Evolutionary conservation across 37 sponge, comb jelly and placozoan species (phyloP), one percentile per base, ranked within the genome.

Genomic region (Halisarca cf. caerulea): DNA sequence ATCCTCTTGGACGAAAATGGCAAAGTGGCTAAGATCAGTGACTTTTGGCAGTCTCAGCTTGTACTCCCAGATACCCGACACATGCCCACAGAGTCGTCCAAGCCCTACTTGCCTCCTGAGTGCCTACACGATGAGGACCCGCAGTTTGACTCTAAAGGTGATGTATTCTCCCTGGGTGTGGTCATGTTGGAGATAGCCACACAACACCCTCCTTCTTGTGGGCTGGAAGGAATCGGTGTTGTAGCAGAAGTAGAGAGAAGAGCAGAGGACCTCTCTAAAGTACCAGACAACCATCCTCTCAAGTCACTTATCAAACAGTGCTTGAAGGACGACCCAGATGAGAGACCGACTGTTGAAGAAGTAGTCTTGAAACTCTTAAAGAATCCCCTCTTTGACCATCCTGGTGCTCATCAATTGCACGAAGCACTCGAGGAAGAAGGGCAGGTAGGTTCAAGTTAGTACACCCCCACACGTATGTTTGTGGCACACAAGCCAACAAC

Each of bases 241-340:
- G 30, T 30, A 28, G 4, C 64, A 30, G 64, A 62, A 28, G 64
- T 62, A 30, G 64, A 62, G 9, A 6, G 64, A 28, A 62, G 64
- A 62, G 64, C 64, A 30, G 15, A 28, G 64, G 64, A 62, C 15
- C 64, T 62, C 30, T 62, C 64, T 30, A 62, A 62, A 28, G 25
- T 62, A 62, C 64, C 64, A 30, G 64, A 62, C 15, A 23, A 62
- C 64, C 64, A 62, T 62, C 64, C 64, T 30, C 64, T 62, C 6
- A 62, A 62, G n/a, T 4, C 30, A 62, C 25, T 62, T 6, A 62
- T 62, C 64, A 8, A 30, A 30, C 18, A 6, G 5, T 62, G 64
- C 15, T 23, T 62, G 30, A 62, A 28, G 30, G 64, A 62, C 30
- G 30, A 62, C 30, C 64, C 25, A 30, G 15, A 62, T 5, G 64